These are phyloP conservation scores for Clupea harengus DNA, from an alignment of 2,113 vertebrate species.

Conservation along the genomic window DNA sequence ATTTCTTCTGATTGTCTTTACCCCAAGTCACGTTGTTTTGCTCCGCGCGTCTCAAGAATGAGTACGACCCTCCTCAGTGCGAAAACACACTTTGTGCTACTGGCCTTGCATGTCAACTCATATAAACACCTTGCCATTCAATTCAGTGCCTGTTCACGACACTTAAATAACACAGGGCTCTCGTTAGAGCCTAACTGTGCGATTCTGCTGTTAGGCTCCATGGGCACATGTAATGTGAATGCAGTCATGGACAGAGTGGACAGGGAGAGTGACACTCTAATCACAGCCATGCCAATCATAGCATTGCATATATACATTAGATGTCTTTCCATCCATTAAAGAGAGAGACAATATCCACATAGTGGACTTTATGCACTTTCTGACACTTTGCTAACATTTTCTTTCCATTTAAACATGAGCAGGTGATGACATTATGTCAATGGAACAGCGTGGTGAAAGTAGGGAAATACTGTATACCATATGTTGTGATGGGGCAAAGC, in stretches of 20 bases:
- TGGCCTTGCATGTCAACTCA: neutral
- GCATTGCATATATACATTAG: neutral
- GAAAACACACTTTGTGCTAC: slow-evolving; percentile 12
- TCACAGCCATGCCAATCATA: neutral
- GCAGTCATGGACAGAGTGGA: neutral
- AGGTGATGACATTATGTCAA: neutral
- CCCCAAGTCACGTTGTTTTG: neutral
- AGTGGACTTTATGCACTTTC: neutral
- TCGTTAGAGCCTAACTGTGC: too few relatives aligned
- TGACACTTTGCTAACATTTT: neutral
- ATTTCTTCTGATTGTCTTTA: neutral
- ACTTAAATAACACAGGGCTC: neutral
- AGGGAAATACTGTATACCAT: neutral
- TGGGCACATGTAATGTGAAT: too few relatives aligned
- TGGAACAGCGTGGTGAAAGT: neutral
- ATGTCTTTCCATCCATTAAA: neutral
- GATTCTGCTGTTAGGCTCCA: too few relatives aligned
- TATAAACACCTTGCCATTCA: neutral
- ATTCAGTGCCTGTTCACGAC: neutral
- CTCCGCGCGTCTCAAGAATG: neutral
- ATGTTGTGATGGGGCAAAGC: too few relatives aligned
- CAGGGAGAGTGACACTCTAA: neutral
- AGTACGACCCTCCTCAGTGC: neutral
- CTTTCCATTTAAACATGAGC: neutral
- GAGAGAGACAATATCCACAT: too few relatives aligned